Conservation (phyloP, 2,113 vertebrate species). For the Uria lomvia region DNA sequence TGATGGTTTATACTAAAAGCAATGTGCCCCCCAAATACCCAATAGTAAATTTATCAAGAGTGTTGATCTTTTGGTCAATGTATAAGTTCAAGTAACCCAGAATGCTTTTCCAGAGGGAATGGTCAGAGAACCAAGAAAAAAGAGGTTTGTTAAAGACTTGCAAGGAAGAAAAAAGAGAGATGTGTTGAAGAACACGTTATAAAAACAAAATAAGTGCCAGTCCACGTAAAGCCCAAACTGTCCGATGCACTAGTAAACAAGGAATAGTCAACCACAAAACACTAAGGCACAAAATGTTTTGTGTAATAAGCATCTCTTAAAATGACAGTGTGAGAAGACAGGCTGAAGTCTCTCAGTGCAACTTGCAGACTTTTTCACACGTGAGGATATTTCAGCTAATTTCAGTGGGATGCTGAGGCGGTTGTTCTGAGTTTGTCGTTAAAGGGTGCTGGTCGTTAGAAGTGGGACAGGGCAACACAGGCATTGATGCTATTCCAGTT, state of each 20-base stretch:
- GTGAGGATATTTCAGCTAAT: not conserved
- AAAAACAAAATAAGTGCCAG: not conserved
- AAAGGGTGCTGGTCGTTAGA: not conserved
- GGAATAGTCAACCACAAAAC: not conserved
- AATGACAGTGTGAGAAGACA: not conserved
- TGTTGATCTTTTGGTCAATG: not conserved
- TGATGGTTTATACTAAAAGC: not conserved
- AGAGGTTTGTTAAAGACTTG: not conserved
- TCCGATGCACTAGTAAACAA: not conserved
- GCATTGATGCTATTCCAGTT: not conserved
- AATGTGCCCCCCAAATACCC: accelerated
- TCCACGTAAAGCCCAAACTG: not conserved
- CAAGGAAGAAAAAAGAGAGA: not conserved
- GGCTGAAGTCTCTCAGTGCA: not conserved
- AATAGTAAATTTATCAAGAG: not conserved
- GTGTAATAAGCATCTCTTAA: not conserved
- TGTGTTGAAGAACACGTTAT: not conserved
- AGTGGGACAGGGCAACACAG: not conserved
- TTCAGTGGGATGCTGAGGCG: not conserved
- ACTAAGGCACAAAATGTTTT: not conserved
- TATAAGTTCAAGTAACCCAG: not conserved
- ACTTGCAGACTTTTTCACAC: not conserved
- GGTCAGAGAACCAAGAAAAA: not conserved
- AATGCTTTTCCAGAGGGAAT: not conserved
- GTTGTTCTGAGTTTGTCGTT: not conserved